Base-by-base conservation (phyloP, 2,797 vertebrate genomes). In the Linurgus olivaceus region DNA sequence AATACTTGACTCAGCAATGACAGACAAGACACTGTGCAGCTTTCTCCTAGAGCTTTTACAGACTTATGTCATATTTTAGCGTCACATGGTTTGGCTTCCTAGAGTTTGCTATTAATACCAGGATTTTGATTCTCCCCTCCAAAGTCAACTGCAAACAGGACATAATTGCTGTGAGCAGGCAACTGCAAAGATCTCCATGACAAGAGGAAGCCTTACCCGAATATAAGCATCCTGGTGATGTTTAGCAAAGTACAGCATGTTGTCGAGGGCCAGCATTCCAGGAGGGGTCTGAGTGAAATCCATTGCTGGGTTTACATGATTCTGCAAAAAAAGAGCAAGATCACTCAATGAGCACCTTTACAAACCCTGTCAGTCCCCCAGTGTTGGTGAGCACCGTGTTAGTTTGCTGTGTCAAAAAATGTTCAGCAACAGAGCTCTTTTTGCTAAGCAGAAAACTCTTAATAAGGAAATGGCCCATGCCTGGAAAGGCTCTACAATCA, bases 241-340 rank as follows among this genome's bases (percentile, higher is more conserved):
- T 94, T 98, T 99, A 89, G 99, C 99, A 4, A 99, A 99, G 97
- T 99, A 99, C 54, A 99, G 96, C 99, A 99, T 99, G 96, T 99
- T 99, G 97, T 99, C 99, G 5, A 99, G 98, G 80, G 99, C 99
- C 74, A 99, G 91, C 99, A 99, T 99, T 91, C 99, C 99, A 10
- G 99, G 99, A 96, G 99, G 99, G 28, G 99, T 99, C 98, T 99
- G 99, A 0, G 99, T 99, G 92, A 99, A 99, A 98, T 99, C 99
- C 98, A 99, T 98, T 11, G 99, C 99, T n/a, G 99, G 99, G 97
- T 99, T 99, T 93, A 99, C 99, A 15, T 99, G 99, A 93, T 99
- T 99, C 99, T 99, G 97, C 65, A 63, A 58, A 71, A 76, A 78
- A 42, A 80, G 21, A 75, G 72, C 20, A 55, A 35, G 37, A 61